Evolutionary conservation across 23 tunicate genomes (phyloP).

Genomic region (Diplosoma virens): DNA sequence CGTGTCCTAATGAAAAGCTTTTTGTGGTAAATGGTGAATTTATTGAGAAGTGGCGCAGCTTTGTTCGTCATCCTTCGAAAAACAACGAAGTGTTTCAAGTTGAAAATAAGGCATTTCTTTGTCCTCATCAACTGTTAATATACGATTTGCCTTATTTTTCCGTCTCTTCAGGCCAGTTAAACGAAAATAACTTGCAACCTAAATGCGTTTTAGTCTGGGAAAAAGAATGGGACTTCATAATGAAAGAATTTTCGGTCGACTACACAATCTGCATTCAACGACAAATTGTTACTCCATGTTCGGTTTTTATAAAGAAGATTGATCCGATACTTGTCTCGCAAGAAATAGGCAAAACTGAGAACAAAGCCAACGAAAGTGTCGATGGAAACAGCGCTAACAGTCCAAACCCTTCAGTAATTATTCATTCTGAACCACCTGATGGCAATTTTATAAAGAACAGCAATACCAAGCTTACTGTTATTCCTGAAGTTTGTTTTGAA

Average conservation of each 20-base stretch:
- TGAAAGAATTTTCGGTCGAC: constrained; percentile 46
- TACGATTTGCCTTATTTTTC: constrained; percentile 38
- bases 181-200: background rate
- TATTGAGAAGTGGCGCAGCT: constrained; percentile 58
- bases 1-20: background rate
- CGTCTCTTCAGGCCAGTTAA: background rate
- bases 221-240: constrained; percentile 59
- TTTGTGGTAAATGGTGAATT: constrained; percentile 33
- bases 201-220: constrained; percentile 41
- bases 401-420: background rate
- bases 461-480: background rate
- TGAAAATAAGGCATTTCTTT: constrained; percentile 44
- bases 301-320: constrained; percentile 34
- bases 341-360: no score
- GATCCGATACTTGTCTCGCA: background rate
- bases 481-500: constrained; percentile 53
- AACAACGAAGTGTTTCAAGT: constrained; percentile 29
- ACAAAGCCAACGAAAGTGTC: no score
- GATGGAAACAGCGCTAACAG: background rate
- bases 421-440: no score
- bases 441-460: no score
- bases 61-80: constrained; percentile 48
- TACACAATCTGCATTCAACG: constrained; percentile 20
- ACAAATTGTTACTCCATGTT: background rate
- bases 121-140: constrained; percentile 50